Percentiles rank a stretch among this genome's conserved stretches.
Evolutionary conservation across 2,113 vertebrate genomes (phyloP).

Genomic region (Chionis minor): DNA sequence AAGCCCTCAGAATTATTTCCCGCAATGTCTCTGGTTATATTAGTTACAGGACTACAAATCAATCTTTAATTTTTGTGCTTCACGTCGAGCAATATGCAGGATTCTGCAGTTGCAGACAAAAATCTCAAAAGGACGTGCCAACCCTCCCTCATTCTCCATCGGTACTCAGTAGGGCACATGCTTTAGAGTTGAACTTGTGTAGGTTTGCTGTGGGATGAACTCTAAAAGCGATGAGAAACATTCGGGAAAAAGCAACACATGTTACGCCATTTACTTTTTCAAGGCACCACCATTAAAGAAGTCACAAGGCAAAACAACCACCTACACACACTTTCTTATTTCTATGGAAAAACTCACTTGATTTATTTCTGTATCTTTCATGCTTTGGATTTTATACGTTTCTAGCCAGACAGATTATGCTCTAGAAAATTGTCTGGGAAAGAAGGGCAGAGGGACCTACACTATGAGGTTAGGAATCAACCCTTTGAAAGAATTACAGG

Average conservation of each 20-base stretch:
- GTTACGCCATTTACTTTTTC: not conserved
- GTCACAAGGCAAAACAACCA: slow-evolving; percentile 1
- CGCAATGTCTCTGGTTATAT: not conserved
- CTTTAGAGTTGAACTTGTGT: not conserved
- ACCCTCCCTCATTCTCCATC: not conserved
- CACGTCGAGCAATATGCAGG: not conserved
- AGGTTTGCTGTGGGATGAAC: not conserved
- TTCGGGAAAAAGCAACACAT: not conserved
- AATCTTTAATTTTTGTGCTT: not conserved
- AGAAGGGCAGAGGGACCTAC: not conserved
- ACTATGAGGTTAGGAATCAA: not conserved
- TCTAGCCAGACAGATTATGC: too few species aligned
- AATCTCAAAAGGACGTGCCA: not conserved
- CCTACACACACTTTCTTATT: not conserved
- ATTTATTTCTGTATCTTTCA: not conserved
- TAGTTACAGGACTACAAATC: not conserved
- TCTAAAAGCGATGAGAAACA: accelerated
- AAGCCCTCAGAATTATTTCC: not conserved
- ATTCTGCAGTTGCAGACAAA: not conserved
- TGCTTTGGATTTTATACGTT: not conserved
- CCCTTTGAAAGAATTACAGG: not conserved
- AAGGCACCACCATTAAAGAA: not conserved
- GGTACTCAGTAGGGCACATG: not conserved
- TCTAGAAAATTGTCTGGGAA: not conserved
- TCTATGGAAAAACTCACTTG: not conserved